Conservation (phyloP, 2,113 vertebrate genomes). For the Corythaixoides concolor region DNA sequence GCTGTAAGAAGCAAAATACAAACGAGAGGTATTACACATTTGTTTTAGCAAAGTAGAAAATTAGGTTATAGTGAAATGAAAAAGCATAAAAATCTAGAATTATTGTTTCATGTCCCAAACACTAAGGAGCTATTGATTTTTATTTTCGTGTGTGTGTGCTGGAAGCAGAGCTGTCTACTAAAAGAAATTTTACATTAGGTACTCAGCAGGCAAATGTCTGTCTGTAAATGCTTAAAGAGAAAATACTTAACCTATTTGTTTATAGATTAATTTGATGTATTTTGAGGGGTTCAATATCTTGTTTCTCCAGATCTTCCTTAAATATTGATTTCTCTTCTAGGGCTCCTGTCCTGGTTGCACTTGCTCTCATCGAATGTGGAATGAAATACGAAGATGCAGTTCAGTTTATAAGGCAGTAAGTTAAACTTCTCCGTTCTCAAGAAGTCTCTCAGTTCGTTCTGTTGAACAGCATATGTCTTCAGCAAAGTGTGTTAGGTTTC, state of each 20-base stretch:
- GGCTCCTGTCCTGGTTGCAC: conserved; percentile 96
- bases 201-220: background rate
- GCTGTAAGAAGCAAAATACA: background rate
- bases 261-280: background rate
- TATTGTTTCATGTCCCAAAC: background rate
- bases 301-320: background rate
- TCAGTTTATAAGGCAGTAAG: conserved; percentile 99
- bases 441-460: rapidly evolving
- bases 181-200: background rate
- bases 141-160: background rate
- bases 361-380: conserved; percentile 95
- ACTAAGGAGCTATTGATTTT: background rate
- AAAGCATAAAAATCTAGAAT: background rate
- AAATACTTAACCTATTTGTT: background rate
- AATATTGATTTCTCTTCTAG: conserved; percentile 70
- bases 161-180: background rate
- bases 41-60: background rate
- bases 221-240: background rate
- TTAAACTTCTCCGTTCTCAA: conserved; percentile 16
- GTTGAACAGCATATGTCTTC: background rate
- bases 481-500: background rate
- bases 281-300: background rate
- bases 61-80: background rate
- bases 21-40: background rate
- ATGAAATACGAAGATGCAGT: conserved; percentile 99